Evolutionary conservation across 1,140 invertebrate species (phyloP), one percentile per base, ranked within the genome.

Genomic region (Panagrolaimus sp.): DNA sequence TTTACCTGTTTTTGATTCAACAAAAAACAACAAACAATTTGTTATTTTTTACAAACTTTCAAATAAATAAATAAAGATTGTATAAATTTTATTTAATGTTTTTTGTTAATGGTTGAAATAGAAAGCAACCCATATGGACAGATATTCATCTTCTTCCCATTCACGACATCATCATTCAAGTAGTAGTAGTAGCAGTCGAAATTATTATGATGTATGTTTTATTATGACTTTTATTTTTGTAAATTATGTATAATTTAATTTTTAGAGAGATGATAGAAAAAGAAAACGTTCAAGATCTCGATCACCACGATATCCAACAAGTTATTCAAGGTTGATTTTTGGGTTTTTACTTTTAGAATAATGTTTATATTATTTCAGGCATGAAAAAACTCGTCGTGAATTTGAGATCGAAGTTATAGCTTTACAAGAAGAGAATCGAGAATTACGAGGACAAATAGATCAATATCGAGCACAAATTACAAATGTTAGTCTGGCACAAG

Each of bases 291-390:
- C 52, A 58, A 21, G 52, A 3, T 58, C 52, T 14, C 52, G 52
- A 17, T 21, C 52, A 12, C 52, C 52, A 8, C 52, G 52, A 17
- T 58, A 21, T 12, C 15, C 52, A 5, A 21, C 21, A 58, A 21
- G 52, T 12, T 58, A 58, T 58, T 58, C 52, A 58, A 58, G 52
- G 52, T 58, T 58, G 15, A n/a, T 58, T 58, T 21, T 58, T n/a
- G 28, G 12, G 26, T 52, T 21, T 52, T 2, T 52, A 21, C 26
- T 52, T 58, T 21, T 26, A 21, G 21, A 26, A 26, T 17, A 26
- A 14, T 58, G 21, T 58, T 12, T 58, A 26, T 14, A 24, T 12
- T 21, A 21, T 58, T 21, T 12, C 17, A 21, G 28, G 28, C 52
- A 58, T 24, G 52, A 58, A 17, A 58, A 58, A 28, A n/a, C 52